phyloP scores from a whole-genome alignment of 2,888 invertebrate genomes.

The Plagodis dolabraria region DNA sequence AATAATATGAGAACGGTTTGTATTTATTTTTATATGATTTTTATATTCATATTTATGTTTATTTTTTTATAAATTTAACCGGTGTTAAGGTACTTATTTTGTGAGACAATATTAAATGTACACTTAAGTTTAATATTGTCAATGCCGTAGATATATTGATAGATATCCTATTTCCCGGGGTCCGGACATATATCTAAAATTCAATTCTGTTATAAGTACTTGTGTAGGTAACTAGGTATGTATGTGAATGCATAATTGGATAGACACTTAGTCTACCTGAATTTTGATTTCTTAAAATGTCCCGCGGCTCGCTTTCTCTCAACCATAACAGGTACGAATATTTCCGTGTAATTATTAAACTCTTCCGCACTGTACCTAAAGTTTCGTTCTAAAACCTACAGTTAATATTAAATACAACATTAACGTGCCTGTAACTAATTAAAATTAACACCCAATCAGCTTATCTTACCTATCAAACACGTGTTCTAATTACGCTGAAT shows the following conservation, averaged over 20 bases:
- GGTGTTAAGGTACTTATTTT: too few species aligned
- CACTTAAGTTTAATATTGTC: too few species aligned
- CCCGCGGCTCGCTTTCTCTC: constrained; percentile 23
- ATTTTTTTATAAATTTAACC: too few species aligned
- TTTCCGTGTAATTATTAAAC: background rate
- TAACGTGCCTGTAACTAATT: constrained; percentile 1
- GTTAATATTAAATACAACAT: background rate
- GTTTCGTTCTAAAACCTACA: constrained; percentile 1
- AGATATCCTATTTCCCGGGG: too few species aligned
- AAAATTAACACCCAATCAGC: constrained; percentile 7
- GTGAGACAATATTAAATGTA: too few species aligned
- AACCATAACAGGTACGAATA: constrained; percentile 8
- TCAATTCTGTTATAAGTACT: too few species aligned
- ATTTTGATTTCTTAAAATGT: background rate
- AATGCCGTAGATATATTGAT: too few species aligned
- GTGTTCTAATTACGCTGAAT: constrained; percentile 3
- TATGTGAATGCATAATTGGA: too few species aligned
- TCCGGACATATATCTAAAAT: too few species aligned
- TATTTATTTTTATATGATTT: constrained; percentile 36
- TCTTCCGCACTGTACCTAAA: background rate
- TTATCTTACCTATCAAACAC: background rate
- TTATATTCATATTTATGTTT: background rate
- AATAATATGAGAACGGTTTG: constrained; percentile 57
- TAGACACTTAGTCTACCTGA: background rate
- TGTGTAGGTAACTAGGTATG: too few species aligned